These are phyloP conservation scores for Liopterus haemorrhoidalis DNA, from an alignment of 2,888 invertebrate genomes.

Conservation along the genomic window DNA sequence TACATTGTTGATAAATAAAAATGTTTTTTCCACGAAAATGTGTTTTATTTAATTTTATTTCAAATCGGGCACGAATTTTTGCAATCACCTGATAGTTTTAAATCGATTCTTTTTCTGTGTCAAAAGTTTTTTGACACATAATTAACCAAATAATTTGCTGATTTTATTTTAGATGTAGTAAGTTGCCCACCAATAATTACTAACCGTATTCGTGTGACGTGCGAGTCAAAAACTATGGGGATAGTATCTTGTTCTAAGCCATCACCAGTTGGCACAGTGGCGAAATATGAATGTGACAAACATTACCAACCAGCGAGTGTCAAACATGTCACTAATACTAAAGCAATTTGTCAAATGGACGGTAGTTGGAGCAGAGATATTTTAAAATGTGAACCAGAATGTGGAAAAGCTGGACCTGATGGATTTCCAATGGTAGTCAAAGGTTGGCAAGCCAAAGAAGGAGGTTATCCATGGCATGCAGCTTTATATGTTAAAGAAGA, in stretches of 20 bases:
- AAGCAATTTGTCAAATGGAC: conserved; percentile 41
- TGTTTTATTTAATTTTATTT: too few species aligned
- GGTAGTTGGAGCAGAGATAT: conserved; percentile 44
- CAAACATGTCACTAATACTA: conserved; percentile 31
- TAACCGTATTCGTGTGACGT: conserved; percentile 33
- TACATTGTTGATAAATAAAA: too few species aligned
- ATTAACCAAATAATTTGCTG: too few species aligned
- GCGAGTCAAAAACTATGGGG: conserved; percentile 38
- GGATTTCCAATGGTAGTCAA: conserved; percentile 44
- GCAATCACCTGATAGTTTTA: too few species aligned
- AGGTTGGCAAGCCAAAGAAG: conserved; percentile 42
- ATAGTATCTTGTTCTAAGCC: conserved; percentile 39
- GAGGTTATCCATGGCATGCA: conserved; percentile 53
- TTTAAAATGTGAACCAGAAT: conserved; percentile 43
- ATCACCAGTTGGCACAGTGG: conserved; percentile 40
- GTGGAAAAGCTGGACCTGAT: conserved; percentile 39
- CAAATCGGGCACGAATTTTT: too few species aligned
- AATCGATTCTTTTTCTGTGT: too few species aligned
- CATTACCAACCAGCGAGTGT: conserved; percentile 39
- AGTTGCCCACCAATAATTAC: conserved; percentile 34
- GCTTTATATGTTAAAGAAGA: conserved; percentile 47
- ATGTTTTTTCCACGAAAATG: too few species aligned
- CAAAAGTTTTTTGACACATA: too few species aligned
- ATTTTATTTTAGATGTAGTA: conserved; percentile 18
- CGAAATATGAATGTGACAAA: conserved; percentile 40